Percentiles rank a stretch among this genome's conserved stretches.
These are phyloP conservation scores for Thereva nobilitata DNA, from an alignment of 2,888 invertebrate species.

Conservation along the genomic window DNA sequence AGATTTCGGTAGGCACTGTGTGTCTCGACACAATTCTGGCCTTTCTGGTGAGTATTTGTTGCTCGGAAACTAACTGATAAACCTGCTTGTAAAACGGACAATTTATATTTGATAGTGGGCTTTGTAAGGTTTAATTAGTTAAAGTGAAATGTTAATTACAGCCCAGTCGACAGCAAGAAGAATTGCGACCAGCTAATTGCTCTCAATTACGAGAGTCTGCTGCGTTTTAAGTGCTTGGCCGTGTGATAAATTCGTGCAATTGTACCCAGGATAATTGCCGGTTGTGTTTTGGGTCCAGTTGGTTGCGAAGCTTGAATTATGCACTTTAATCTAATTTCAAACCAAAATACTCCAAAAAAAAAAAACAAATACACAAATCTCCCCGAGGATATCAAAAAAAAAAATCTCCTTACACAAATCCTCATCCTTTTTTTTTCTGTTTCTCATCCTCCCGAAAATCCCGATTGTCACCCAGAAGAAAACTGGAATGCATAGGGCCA, in stretches of 20 bases:
- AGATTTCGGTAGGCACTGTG: too few species aligned
- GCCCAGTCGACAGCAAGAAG: constrained; percentile 37
- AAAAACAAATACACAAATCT: too few species aligned
- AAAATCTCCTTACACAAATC: too few species aligned
- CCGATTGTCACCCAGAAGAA: background rate
- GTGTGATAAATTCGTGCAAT: background rate
- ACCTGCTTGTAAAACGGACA: constrained; percentile 2
- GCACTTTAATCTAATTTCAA: too few species aligned
- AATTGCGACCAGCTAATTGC: constrained; percentile 39
- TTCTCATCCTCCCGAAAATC: background rate
- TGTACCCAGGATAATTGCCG: too few species aligned
- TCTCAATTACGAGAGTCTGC: too few species aligned
- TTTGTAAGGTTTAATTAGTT: constrained; percentile 39
- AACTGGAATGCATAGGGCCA: background rate
- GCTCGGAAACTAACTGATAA: constrained; percentile 14
- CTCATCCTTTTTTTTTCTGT: too few species aligned
- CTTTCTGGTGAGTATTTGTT: constrained; percentile 24
- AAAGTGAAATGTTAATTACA: constrained; percentile 42
- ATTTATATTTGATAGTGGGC: constrained; percentile 18
- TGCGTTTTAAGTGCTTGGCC: constrained; percentile 23
- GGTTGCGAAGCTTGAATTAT: too few species aligned
- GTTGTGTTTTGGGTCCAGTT: too few species aligned
- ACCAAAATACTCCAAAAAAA: too few species aligned
- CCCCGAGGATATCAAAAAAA: too few species aligned
- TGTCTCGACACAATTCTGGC: background rate